Base-by-base conservation (phyloP, 2,888 invertebrate genomes). In the Microctonus brassicae region DNA sequence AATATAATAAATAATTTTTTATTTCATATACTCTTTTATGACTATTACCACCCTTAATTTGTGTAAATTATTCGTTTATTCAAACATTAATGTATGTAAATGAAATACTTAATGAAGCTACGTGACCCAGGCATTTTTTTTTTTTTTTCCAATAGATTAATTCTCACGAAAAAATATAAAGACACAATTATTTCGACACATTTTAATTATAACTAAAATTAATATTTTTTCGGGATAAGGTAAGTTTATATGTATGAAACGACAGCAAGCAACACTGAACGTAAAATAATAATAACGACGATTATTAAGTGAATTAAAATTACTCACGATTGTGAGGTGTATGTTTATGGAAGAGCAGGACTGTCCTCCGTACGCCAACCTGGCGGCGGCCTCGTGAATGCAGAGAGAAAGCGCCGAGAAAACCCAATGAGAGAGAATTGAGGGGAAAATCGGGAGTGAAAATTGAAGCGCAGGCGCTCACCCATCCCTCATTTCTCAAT, bases 321-420 rank as follows among this genome's bases (percentile, higher is more conserved):
- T 86, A 87, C 87, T 87, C 84, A 87, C 87, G 83, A 84, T 85
- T 86, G 83, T 84, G 84, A 79, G 83, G 81, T 84, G 82, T 86
- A 86, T 83, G 81, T 84, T 84, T 84, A 80, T 80, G 85, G 82
- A 85, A 83, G 86, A 86, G 87, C 84, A 84, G 85, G 83, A 87
- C 87, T 87, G 86, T 78, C 83, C 80, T 77, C 78, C 79, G 77
- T 80, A 80, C 80, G 76, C 81, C 82, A 84, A 79, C 81, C 80
- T 80, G n/a, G n/a, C n/a, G 80, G 80, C 81, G 81, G 81, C 79
- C 82, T 81, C 81, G 79, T 82, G 82, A 81, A 75, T 73, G 73
- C 72, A 62, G 55, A 57, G 73, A 74, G 73, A 75, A 67, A 67
- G 34, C 53, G 39, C 62, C 20, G 64, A 47, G 33, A 33, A 33